Base-by-base conservation (phyloP, 2,797 vertebrate genomes). In the Oreortyx pictus region DNA sequence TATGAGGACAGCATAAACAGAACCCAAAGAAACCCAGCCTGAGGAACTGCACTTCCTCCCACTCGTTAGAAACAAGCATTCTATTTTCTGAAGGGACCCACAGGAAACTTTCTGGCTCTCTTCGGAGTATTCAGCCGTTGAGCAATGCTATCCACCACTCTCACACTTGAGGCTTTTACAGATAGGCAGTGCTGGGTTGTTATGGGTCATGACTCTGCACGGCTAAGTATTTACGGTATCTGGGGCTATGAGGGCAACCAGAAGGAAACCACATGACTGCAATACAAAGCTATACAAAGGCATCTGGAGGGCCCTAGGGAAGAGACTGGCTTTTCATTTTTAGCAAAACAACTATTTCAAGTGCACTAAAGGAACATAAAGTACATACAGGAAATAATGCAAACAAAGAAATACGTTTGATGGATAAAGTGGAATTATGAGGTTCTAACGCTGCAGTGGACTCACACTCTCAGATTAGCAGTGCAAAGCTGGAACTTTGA, bases 141-240 rank as follows among this genome's bases (percentile, higher is more conserved):
- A 75, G 85, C 74, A 88, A 50, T 27, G 44, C 56, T 56, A 12
- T 62, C 75, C 67, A 68, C 70, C 0, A 0, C 73, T 59, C 65
- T 93, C 82, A 57, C 49, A 72, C 41, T 79, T 16, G 3, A 66
- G 52, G 75, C 89, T 89, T 75, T 90, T 39, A 77, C 20, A 27
- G 90, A 41, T 27, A 88, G 35, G 54, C 79, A 80, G 7, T 7
- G 46, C 76, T 74, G 90, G 44, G 68, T 43, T 85, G 24, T 9
- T 79, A 66, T 67, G 39, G 92, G 82, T 93, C 71, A 81, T 16
- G 64, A 77, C 86, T 89, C 86, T 18, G 2, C 22, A 73, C 88
- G 77, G 82, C 74, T 52, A 91, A 91, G 88, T 88, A 91, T 92
- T 91, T 92, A 70, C 66, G 77, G 88, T 76, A 84, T 82, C 81